Conservation (phyloP, 2,797 vertebrate species). For the Apogon hyalosoma region DNA sequence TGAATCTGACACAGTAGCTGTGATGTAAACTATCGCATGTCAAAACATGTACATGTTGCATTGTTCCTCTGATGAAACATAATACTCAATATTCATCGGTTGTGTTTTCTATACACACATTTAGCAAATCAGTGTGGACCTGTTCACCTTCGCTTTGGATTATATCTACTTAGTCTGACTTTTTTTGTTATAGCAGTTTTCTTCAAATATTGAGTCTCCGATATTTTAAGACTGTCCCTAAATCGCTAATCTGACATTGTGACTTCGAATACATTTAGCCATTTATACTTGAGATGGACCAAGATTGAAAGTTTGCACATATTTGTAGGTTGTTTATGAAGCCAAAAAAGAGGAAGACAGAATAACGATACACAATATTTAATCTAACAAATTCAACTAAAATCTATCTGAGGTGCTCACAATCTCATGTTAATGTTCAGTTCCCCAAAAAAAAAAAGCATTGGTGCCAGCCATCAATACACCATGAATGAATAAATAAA, state of each 20-base stretch:
- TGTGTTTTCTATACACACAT: conserved; percentile 62
- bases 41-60: conserved; percentile 74
- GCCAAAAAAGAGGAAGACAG: conserved; percentile 63
- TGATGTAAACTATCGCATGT: conserved; percentile 73
- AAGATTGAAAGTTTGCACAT: conserved; percentile 86
- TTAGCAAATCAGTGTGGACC: conserved; percentile 55
- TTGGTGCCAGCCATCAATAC: conserved; percentile 42
- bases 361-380: conserved; percentile 45
- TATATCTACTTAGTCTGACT: conserved; percentile 24
- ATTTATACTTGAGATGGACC: conserved; percentile 84
- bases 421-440: conserved; percentile 27
- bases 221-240: conserved; percentile 65
- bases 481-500: conserved; percentile 13
- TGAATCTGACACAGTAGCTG: conserved; percentile 70
- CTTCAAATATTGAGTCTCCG: conserved; percentile 55
- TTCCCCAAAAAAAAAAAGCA: conserved; percentile 22
- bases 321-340: conserved; percentile 78
- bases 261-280: conserved; percentile 68
- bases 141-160: conserved; percentile 54
- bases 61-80: conserved; percentile 66
- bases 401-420: conserved; percentile 26
- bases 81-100: conserved; percentile 52
- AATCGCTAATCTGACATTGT: conserved; percentile 71
- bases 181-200: conserved; percentile 30
- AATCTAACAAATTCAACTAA: conserved; percentile 48